phyloP scores from a whole-genome alignment of 2,888 invertebrate species.

The Eremobia ochroleuca region DNA sequence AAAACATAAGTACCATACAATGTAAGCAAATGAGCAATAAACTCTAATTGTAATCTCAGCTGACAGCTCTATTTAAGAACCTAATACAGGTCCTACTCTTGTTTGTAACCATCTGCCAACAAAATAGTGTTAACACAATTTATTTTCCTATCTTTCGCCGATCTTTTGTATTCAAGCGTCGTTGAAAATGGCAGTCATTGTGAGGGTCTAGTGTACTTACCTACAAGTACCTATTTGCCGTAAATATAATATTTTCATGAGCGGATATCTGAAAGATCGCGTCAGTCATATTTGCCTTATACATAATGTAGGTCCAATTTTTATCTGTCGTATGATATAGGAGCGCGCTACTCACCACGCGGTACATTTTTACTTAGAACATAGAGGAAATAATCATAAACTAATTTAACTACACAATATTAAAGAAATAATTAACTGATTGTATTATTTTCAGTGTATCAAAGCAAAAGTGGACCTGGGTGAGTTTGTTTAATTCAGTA shows the following conservation, averaged over 20 bases:
- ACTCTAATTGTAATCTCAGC: neutral
- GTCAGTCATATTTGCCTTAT: neutral
- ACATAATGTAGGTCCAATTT: conserved; percentile 25
- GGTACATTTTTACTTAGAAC: conserved; percentile 64
- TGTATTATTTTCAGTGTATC: conserved; percentile 89
- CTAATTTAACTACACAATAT: conserved; percentile 21
- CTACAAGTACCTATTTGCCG: neutral
- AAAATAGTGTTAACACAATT: conserved; percentile 13
- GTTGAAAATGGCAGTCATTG: conserved; percentile 30
- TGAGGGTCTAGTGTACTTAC: neutral
- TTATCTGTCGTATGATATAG: neutral
- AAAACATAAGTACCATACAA: neutral
- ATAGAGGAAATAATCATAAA: conserved; percentile 48
- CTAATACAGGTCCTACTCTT: neutral
- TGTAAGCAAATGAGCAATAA: neutral
- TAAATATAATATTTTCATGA: conserved; percentile 14
- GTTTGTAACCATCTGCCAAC: neutral
- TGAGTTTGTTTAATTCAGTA: conserved; percentile 81
- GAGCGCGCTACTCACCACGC: conserved; percentile 51
- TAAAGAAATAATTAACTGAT: conserved; percentile 69
- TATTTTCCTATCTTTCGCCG: neutral
- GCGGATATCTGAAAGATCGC: conserved; percentile 1
- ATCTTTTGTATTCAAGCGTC: neutral
- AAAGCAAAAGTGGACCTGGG: conserved; percentile 87
- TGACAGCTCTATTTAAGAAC: neutral